phyloP scores from a whole-genome alignment of 1,140 invertebrate genomes.

The Drosophila kikkawai region DNA sequence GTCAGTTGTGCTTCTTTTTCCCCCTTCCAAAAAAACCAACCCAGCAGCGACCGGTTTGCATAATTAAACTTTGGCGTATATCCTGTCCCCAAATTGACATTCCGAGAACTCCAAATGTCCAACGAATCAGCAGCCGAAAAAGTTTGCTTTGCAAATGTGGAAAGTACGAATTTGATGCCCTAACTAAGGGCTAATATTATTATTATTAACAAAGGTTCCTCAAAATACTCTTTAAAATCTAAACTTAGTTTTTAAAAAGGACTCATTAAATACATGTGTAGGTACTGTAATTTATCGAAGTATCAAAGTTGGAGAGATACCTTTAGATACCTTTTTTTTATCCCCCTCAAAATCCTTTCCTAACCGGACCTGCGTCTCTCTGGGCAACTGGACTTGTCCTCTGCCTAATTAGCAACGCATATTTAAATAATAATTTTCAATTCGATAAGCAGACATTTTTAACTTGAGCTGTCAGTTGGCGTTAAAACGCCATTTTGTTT shows the following conservation, averaged over 20 bases:
- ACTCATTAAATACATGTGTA: background rate
- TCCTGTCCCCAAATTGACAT: slow-evolving; percentile 75
- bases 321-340: background rate
- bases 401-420: slow-evolving; percentile 83
- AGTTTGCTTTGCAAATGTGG: background rate
- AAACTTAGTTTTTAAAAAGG: background rate
- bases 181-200: background rate
- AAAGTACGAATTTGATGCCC: background rate
- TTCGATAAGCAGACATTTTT: slow-evolving; percentile 84
- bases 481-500: slow-evolving; percentile 82
- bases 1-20: slow-evolving; percentile 27
- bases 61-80: slow-evolving; percentile 76
- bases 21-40: background rate
- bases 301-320: background rate
- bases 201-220: background rate
- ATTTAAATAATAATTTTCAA: slow-evolving; percentile 84
- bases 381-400: slow-evolving; percentile 58
- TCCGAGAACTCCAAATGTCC: slow-evolving; percentile 47
- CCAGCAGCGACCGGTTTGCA: slow-evolving; percentile 56
- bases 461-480: slow-evolving; percentile 83
- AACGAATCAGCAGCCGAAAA: slow-evolving; percentile 17
- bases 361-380: background rate
- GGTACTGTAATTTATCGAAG: background rate
- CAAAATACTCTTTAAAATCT: fast-evolving
- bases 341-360: background rate